Percentiles rank a stretch among this genome's conserved stretches.
phyloP scores from a whole-genome alignment of 2,888 invertebrate genomes.

The Orchesella flavescens region DNA sequence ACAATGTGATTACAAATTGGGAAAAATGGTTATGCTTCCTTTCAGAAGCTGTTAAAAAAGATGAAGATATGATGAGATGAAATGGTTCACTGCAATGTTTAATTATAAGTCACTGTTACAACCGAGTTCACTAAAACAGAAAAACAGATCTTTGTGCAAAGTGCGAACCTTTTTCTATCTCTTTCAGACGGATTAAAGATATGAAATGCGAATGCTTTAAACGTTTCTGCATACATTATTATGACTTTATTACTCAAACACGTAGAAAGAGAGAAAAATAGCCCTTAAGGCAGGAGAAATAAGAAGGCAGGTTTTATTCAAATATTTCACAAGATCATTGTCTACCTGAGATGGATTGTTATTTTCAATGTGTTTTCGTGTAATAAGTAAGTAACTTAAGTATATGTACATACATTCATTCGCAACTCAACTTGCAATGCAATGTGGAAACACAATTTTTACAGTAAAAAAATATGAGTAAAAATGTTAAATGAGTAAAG shows the following conservation, averaged over 20 bases:
- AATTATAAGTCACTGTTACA: slow-evolving; percentile 20
- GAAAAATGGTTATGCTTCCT: background rate
- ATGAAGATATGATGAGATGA: slow-evolving; percentile 20
- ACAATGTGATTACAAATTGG: slow-evolving; percentile 25
- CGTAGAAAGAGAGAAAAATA: background rate
- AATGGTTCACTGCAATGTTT: slow-evolving; percentile 42
- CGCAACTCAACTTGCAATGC: too few species aligned
- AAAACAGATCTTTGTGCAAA: slow-evolving; percentile 14
- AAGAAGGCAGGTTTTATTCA: slow-evolving; percentile 2
- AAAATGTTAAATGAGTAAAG: slow-evolving; percentile 11
- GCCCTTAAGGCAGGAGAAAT: background rate
- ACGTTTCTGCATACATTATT: background rate
- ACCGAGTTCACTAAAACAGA: slow-evolving; percentile 7
- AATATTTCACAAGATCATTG: slow-evolving; percentile 28
- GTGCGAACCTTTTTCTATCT: slow-evolving; percentile 5
- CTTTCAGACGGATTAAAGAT: background rate
- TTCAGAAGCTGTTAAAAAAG: slow-evolving; percentile 2
- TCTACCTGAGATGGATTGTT: background rate
- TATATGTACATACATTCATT: too few species aligned
- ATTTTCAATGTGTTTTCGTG: background rate
- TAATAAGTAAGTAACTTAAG: too few species aligned
- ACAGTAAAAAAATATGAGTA: background rate
- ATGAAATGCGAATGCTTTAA: background rate
- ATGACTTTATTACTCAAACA: background rate
- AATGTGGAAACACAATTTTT: too few species aligned